A percentile compares a stretch with the other conserved stretches of the same genome.
Evolutionary conservation across 2,113 vertebrate genomes (phyloP).

Genomic region (Corvus cornix): DNA sequence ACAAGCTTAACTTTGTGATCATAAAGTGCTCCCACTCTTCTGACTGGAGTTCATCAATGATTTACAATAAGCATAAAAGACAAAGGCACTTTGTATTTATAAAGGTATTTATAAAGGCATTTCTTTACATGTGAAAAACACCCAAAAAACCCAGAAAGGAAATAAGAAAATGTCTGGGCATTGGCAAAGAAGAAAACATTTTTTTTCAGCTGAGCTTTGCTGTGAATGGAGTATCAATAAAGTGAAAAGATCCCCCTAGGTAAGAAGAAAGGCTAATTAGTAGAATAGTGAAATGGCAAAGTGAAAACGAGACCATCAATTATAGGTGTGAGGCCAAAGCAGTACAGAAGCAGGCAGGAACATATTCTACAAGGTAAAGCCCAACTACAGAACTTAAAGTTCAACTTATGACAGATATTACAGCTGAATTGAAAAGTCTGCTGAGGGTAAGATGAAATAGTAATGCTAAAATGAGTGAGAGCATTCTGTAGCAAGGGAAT

Average conservation of each 20-base stretch:
- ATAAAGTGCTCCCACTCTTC: background rate
- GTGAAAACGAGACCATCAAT: background rate
- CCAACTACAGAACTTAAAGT: background rate
- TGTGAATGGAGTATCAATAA: background rate
- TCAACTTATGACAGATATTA: background rate
- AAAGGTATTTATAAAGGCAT: too few relatives aligned
- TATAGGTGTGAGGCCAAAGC: background rate
- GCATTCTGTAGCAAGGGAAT: background rate
- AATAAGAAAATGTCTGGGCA: background rate
- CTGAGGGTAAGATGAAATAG: background rate
- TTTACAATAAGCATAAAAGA: background rate
- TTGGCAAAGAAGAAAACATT: background rate
- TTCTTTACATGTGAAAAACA: background rate
- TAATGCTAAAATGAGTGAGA: background rate
- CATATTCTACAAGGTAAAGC: background rate
- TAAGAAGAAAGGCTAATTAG: background rate
- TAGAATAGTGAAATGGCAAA: background rate
- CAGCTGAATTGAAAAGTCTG: background rate
- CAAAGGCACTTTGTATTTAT: background rate
- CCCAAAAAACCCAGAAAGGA: background rate
- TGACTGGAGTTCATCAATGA: background rate
- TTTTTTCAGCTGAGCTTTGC: background rate
- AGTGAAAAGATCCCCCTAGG: background rate
- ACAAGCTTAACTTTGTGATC: background rate
- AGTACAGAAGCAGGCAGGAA: background rate